These are phyloP conservation scores for Lycophotia porphyrea DNA, from an alignment of 2,888 invertebrate genomes.

Conservation along the genomic window DNA sequence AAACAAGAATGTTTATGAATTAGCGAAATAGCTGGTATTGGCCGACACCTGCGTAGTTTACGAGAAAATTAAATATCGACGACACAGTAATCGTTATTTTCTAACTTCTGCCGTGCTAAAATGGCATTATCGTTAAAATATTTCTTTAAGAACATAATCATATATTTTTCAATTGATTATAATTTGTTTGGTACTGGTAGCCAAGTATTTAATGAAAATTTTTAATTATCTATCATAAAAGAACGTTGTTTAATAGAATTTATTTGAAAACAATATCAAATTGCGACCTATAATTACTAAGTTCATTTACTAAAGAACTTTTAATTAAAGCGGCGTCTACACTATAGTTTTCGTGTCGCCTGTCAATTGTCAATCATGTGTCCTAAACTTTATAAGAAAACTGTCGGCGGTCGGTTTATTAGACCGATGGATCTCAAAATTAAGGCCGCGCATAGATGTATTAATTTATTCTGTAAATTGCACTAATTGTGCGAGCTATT, in stretches of 20 bases:
- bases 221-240: background rate
- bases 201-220: slow-evolving; percentile 17
- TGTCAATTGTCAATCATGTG: slow-evolving; percentile 62
- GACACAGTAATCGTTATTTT: slow-evolving; percentile 6
- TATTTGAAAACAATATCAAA: slow-evolving; percentile 25
- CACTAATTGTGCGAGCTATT: slow-evolving; percentile 20
- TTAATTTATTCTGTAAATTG: slow-evolving; percentile 30
- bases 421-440: slow-evolving; percentile 54
- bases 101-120: slow-evolving; percentile 35
- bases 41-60: slow-evolving; percentile 47
- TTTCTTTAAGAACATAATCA: slow-evolving; percentile 37
- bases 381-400: slow-evolving; percentile 38
- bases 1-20: slow-evolving; percentile 20
- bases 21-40: background rate
- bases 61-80: slow-evolving; percentile 29
- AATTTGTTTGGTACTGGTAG: slow-evolving; percentile 15
- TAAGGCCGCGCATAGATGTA: slow-evolving; percentile 19
- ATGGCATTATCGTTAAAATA: slow-evolving; percentile 31
- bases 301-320: slow-evolving; percentile 49
- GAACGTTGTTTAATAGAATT: slow-evolving; percentile 18
- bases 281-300: slow-evolving; percentile 25
- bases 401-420: slow-evolving; percentile 53
- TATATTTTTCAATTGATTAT: slow-evolving; percentile 7
- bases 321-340: slow-evolving; percentile 50
- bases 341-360: slow-evolving; percentile 34